Percentiles rank a stretch among this genome's conserved stretches.
Conservation (phyloP, 2,797 vertebrate species). For the Lophius americanus region DNA sequence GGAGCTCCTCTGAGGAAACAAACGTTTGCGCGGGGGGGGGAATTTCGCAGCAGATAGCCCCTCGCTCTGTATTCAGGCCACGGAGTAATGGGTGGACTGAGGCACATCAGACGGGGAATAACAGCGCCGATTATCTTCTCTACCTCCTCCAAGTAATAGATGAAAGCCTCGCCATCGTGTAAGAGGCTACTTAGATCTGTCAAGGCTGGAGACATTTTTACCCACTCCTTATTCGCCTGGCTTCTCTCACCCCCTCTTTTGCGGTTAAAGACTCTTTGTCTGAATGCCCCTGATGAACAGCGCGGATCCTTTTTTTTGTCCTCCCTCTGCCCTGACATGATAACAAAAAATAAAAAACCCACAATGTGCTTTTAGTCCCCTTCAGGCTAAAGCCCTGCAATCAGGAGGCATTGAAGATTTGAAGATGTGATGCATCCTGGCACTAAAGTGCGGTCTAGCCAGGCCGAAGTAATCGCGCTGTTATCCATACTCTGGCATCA, state of each 20-base stretch:
- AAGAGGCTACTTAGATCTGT: constrained; percentile 84
- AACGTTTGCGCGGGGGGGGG: not conserved
- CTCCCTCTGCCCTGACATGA: constrained; percentile 52
- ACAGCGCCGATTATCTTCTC: constrained; percentile 82
- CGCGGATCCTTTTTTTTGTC: constrained; percentile 28
- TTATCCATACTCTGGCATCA: constrained; percentile 63
- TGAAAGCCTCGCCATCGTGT: constrained; percentile 78
- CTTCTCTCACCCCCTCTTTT: constrained; percentile 57
- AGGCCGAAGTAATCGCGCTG: constrained; percentile 64
- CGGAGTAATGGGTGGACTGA: constrained; percentile 71
- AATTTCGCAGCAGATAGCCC: not conserved
- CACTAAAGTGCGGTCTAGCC: constrained; percentile 54
- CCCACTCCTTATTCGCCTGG: constrained; percentile 65
- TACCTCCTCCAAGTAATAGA: constrained; percentile 81
- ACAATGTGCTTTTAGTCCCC: constrained; percentile 63
- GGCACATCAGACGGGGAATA: constrained; percentile 73
- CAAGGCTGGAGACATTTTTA: constrained; percentile 70
- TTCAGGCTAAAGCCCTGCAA: constrained; percentile 66
- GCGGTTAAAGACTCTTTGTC: constrained; percentile 78
- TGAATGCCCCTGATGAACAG: constrained; percentile 64
- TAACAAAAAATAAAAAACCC: constrained; percentile 54
- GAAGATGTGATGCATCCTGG: constrained; percentile 59
- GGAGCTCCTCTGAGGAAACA: constrained; percentile 9
- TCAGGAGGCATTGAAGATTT: constrained; percentile 75
- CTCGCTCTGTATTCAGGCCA: constrained; percentile 60